Percentiles rank a stretch among this genome's conserved stretches.
These are phyloP conservation scores for Serranus cabrilla DNA, from an alignment of 2,797 vertebrate genomes.

Conservation along the genomic window DNA sequence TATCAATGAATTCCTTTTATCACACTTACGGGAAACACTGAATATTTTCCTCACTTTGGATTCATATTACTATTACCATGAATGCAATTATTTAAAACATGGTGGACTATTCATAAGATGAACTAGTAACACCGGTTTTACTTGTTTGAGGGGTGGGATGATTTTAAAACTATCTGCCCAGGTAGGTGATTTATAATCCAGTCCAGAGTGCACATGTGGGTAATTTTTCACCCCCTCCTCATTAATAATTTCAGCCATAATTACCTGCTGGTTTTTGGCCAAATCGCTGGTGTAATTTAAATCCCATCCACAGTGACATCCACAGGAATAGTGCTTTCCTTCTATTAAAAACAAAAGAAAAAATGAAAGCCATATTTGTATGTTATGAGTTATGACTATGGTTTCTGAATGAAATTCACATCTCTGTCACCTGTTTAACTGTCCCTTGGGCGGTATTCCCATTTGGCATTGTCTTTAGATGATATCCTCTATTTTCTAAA, in stretches of 20 bases:
- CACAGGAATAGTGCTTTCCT: too few species aligned
- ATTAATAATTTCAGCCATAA: background rate
- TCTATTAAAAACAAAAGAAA: too few species aligned
- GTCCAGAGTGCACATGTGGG: background rate
- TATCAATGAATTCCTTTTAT: conserved; percentile 44
- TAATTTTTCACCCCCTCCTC: background rate
- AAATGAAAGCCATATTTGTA: too few species aligned
- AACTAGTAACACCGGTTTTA: too few species aligned
- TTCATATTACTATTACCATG: background rate
- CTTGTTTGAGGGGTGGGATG: too few species aligned
- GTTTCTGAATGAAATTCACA: too few species aligned
- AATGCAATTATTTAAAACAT: background rate
- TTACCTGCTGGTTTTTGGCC: background rate
- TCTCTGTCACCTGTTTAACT: too few species aligned
- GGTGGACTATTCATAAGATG: too few species aligned
- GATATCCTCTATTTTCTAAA: background rate
- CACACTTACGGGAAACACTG: conserved; percentile 9
- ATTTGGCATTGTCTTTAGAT: background rate
- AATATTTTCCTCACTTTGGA: background rate
- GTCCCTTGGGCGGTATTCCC: too few species aligned
- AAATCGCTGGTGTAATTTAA: too few species aligned
- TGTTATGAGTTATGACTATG: too few species aligned
- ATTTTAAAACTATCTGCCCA: background rate
- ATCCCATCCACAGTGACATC: too few species aligned
- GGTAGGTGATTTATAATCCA: background rate